phyloP scores from a whole-genome alignment of 2,113 vertebrate species.

The Hyperoodon ampullatus region DNA sequence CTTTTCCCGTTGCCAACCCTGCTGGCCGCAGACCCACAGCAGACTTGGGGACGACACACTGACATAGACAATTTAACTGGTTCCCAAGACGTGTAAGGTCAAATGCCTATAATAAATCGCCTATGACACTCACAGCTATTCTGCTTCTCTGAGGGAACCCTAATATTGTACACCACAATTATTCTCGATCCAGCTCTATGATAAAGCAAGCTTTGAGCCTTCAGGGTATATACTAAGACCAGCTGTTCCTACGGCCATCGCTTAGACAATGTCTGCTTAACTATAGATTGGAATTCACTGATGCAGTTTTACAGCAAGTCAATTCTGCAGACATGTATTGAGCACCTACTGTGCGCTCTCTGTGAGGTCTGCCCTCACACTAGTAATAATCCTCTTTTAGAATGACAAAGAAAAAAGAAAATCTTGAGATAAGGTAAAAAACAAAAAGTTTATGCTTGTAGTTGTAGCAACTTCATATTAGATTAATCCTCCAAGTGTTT shows the following conservation, averaged over 20 bases:
- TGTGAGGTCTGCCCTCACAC: background rate
- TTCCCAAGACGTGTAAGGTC: background rate
- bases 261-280: background rate
- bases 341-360: background rate
- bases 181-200: background rate
- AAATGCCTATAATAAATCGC: rapidly evolving
- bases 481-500: background rate
- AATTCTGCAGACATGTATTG: background rate
- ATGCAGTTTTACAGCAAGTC: background rate
- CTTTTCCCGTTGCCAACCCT: background rate
- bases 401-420: background rate
- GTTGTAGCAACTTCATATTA: background rate
- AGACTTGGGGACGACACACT: background rate
- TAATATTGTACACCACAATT: background rate
- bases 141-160: background rate
- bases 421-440: background rate
- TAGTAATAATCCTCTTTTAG: background rate
- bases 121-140: background rate
- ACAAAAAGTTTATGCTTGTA: background rate
- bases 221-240: background rate
- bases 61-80: background rate
- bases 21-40: background rate
- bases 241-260: background rate
- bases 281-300: background rate
- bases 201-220: background rate